phyloP scores from a whole-genome alignment of 2,797 vertebrate genomes.

The Ptychadena robeensis region DNA sequence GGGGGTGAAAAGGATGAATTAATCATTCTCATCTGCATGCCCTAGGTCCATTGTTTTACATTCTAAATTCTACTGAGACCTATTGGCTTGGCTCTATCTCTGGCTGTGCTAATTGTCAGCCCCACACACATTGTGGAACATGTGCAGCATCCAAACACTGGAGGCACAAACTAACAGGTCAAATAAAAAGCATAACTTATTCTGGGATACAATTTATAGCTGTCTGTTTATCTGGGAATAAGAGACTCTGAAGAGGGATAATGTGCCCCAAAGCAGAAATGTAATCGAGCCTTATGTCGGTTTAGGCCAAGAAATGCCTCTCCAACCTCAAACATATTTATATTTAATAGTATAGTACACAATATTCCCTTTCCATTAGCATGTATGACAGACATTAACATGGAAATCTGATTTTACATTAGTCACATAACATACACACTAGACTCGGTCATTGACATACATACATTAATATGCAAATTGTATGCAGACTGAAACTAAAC shows the following conservation, averaged over 20 bases:
- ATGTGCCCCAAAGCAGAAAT: not conserved
- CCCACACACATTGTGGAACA: not conserved
- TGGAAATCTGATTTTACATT: too few relatives aligned
- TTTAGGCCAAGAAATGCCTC: not conserved
- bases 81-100: not conserved
- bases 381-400: not conserved
- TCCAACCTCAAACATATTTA: not conserved
- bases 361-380: not conserved
- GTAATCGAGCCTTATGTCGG: not conserved
- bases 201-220: not conserved
- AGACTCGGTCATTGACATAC: too few relatives aligned
- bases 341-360: not conserved
- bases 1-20: not conserved
- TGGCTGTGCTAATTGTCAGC: not conserved
- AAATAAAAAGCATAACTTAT: not conserved
- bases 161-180: not conserved
- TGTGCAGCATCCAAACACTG: not conserved
- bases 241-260: not conserved
- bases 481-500: too few relatives aligned
- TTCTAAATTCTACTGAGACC: not conserved
- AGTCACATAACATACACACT: too few relatives aligned
- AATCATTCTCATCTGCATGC: not conserved
- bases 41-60: not conserved
- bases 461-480: too few relatives aligned
- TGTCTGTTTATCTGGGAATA: not conserved